Evolutionary conservation across 1,140 invertebrate genomes (phyloP), one percentile per base, ranked within the genome.

Genomic region (Lepidurus couesii): DNA sequence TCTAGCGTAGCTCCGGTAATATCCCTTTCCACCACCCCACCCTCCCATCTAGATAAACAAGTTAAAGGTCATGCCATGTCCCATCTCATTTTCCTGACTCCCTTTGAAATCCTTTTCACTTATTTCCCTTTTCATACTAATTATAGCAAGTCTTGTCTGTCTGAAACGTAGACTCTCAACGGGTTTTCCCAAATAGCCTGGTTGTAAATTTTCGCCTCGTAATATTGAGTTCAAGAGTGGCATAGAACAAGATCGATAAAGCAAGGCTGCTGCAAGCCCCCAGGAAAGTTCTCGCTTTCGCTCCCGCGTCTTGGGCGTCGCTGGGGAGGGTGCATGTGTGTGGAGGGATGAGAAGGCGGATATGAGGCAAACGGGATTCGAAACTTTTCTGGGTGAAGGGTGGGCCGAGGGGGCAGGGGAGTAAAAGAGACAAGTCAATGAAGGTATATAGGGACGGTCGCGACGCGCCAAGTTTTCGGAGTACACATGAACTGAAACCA

Each of bases 401-500:
- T 11, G 6, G 53, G 21, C 4, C 16, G n/a, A 65, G 53, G 21
- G 53, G 21, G 21, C 53, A 21, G 9, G 13, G 13, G 13, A 21
- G 21, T 21, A 21, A 65, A 65, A n/a, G 16, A 65, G 53, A 65
- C 53, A 65, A 65, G 53, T 65, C 53, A 65, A 65, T 65, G 53
- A 65, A 65, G 53, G 53, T 65, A 65, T 9, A 65, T 16, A 65
- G 53, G 53, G 53, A n/a, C 21, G 16, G 53, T 65, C 53, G 53
- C 53, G 53, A 9, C 53, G 53, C 53, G 53, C 16, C 13, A 13
- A 13, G 53, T 65, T 21, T 47, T 47, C 4, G 5, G 16, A 16
- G 53, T 65, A 7, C 53, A 65, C 53, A 4, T 21, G 53, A 65
- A 65, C 53, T 21, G 53, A 65, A 65, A 65, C 53, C 53, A 65